Percentiles rank a stretch among this genome's conserved stretches.
Evolutionary conservation across 92 coral and sea anemone species (phyloP).

Genomic region (Parazoanthus swiftii): DNA sequence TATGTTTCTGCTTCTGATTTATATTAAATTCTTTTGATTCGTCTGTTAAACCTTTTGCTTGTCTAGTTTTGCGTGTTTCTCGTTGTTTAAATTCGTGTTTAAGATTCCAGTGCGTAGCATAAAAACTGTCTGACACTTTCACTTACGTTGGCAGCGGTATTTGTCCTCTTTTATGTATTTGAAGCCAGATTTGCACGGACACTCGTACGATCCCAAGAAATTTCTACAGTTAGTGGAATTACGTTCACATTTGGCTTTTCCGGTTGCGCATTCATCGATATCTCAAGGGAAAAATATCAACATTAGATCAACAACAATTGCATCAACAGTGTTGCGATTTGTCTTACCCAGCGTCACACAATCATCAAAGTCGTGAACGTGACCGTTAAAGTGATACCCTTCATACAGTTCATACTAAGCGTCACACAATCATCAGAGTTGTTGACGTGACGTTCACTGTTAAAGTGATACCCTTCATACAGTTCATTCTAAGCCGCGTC

Average conservation of each 20-base stretch:
- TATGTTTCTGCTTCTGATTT: neutral
- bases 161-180: conserved; percentile 53
- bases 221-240: conserved; percentile 72
- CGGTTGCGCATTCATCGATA: conserved; percentile 74
- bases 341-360: neutral
- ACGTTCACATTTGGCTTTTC: conserved; percentile 53
- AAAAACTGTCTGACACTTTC: neutral
- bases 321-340: neutral
- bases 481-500: neutral
- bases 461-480: conserved; percentile 16
- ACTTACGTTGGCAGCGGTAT: conserved; percentile 77
- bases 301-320: neutral
- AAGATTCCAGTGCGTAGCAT: neutral
- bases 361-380: too few species aligned
- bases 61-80: neutral
- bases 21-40: neutral
- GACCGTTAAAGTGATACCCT: neutral
- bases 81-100: neutral
- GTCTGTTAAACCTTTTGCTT: neutral
- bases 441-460: conserved; percentile 44
- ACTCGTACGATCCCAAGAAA: conserved; percentile 69
- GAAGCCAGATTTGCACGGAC: conserved; percentile 76
- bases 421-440: neutral
- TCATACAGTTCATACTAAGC: neutral
- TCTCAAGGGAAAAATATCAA: conserved; percentile 45